These are phyloP conservation scores for Pinctada fucata DNA, from an alignment of 2,888 invertebrate genomes.

Conservation along the genomic window DNA sequence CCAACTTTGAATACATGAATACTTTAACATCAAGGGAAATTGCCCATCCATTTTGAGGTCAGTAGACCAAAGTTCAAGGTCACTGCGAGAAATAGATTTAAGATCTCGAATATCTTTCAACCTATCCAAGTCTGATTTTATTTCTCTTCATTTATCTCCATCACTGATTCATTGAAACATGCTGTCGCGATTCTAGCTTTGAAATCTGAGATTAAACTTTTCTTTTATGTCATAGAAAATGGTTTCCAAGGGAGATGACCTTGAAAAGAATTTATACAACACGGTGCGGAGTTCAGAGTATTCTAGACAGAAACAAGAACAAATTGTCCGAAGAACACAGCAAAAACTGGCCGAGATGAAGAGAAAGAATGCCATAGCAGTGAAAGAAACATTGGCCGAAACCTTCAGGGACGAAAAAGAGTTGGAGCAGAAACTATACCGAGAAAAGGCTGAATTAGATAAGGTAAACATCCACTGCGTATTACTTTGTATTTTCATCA, in stretches of 20 bases:
- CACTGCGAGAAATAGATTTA: no score
- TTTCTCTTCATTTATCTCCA: no score
- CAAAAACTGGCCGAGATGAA: conserved; percentile 64
- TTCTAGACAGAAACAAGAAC: conserved; percentile 73
- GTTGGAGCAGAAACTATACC: conserved; percentile 67
- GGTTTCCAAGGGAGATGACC: conserved; percentile 72
- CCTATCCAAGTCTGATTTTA: no score
- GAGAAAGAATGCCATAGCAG: conserved; percentile 64
- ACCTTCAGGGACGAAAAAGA: conserved; percentile 63
- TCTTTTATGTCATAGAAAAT: conserved; percentile 62
- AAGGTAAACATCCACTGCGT: conserved; percentile 61
- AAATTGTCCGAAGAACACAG: conserved; percentile 66
- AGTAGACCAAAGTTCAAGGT: no score
- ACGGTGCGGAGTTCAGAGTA: conserved; percentile 73
- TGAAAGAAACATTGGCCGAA: conserved; percentile 66
- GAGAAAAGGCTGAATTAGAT: conserved; percentile 72
- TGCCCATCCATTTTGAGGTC: no score
- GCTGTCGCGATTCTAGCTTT: no score
- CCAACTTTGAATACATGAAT: no score
- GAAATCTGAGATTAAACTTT: no score
- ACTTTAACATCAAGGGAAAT: no score
- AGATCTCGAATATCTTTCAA: no score
- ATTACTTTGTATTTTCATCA: background rate
- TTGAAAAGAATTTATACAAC: conserved; percentile 69
- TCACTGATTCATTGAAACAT: no score